Conservation (phyloP, 1,140 invertebrate species). For the Bombus picipes region DNA sequence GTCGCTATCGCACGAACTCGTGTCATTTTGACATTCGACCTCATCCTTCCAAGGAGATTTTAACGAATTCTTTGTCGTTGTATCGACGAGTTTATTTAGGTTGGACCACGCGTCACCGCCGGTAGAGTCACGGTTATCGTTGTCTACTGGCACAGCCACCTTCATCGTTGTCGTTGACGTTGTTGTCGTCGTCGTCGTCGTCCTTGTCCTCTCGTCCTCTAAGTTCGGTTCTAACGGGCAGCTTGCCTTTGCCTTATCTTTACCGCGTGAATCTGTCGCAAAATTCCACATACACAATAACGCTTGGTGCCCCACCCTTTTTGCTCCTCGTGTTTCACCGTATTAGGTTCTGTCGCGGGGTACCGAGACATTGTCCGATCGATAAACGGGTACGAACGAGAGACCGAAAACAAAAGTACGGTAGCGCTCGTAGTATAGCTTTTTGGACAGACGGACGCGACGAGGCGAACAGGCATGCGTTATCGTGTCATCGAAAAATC, state of each 20-base stretch:
- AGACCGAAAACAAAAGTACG: not conserved
- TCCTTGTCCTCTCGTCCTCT: slow-evolving; percentile 43
- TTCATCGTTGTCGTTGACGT: not conserved
- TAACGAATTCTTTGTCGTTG: slow-evolving; percentile 13
- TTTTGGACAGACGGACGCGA: not conserved
- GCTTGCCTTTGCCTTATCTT: slow-evolving; percentile 65
- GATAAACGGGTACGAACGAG: not conserved
- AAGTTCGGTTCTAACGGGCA: slow-evolving; percentile 52
- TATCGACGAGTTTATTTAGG: slow-evolving; percentile 3
- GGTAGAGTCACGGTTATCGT: not conserved
- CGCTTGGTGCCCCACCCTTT: slow-evolving; percentile 25
- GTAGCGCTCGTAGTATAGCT: not conserved
- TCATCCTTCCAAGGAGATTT: slow-evolving; percentile 56
- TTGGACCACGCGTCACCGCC: slow-evolving; percentile 12
- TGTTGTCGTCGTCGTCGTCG: not conserved
- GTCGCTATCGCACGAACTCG: slow-evolving; percentile 20
- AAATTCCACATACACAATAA: slow-evolving; percentile 68
- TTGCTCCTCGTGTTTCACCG: not conserved
- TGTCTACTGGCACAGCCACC: not conserved
- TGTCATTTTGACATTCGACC: slow-evolving; percentile 3
- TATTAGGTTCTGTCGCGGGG: not conserved
- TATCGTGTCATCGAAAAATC: not conserved
- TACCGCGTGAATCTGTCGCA: slow-evolving; percentile 68
- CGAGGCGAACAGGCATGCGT: not conserved
- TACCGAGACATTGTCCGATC: not conserved